Base-by-base conservation (phyloP, 2,888 invertebrate genomes). In the Hylaea fasciaria region DNA sequence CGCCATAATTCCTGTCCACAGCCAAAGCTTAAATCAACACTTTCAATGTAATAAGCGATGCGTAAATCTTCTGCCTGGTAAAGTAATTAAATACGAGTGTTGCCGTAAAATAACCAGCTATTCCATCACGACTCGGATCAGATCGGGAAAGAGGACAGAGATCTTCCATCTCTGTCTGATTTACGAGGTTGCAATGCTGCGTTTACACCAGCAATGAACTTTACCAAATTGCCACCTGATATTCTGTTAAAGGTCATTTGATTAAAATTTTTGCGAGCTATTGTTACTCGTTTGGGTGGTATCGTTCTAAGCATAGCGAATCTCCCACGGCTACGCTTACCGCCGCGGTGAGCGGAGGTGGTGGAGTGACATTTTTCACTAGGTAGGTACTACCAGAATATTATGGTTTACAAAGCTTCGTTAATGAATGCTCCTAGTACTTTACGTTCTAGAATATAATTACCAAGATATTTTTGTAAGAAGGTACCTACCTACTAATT, bases 81-180 rank as follows among this genome's bases (percentile, higher is more conserved):
- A 79, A 82, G 85, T 86, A 87, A 89, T 89, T 89, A 88, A 89
- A 86, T 81, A 71, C 73, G 66, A 74, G 73, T 69, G 73, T 80
- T 77, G 72, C 70, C 70, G 3, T n/a, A 37, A 3, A n/a, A 37
- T 32, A 32, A 32, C 32, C 9, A 9, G 9, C 1, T 9, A 9
- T 32, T 32, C 3, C 32, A 3, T 78, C 76, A 77, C 73, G 76
- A 75, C 69, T 61, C 13, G 29, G 46, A 13, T 32, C 37, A 65
- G 63, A 29, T 32, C 41, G 66, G 63, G 63, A 62, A 64, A 62
- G 61, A 60, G 64, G 72, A 71, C 69, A 76, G 48, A 62, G 60
- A 63, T 46, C 69, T 73, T 71, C 72, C 66, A 51, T 77, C 64
- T 57, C 8, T 54, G 58, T 67, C 68, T 9, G 28, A 13, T 14